Evolutionary conservation across 1,140 invertebrate species (phyloP).

Genomic region (Formica exsecta): DNA sequence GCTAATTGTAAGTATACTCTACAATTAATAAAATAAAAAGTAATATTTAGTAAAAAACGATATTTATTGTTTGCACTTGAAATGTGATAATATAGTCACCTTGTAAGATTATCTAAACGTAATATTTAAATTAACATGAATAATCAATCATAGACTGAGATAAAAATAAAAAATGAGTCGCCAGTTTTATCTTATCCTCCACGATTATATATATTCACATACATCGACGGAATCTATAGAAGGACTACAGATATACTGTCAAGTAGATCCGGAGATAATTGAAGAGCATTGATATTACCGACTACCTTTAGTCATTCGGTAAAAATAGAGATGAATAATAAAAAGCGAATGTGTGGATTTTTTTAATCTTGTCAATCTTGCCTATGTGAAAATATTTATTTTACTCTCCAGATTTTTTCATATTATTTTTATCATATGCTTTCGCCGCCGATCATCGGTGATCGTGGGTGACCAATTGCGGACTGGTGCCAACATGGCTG

Average conservation of each 20-base stretch:
- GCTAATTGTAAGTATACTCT: not conserved
- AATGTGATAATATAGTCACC: not conserved
- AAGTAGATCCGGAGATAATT: not conserved
- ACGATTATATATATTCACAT: not conserved
- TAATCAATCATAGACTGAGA: not conserved
- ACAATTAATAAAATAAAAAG: not conserved
- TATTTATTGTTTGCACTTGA: not conserved
- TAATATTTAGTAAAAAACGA: not conserved
- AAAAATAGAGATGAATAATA: no score
- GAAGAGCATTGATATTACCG: not conserved
- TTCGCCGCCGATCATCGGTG: slow-evolving; percentile 39
- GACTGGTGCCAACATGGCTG: slow-evolving; percentile 78
- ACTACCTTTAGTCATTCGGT: not conserved
- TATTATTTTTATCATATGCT: no score
- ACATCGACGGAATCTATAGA: not conserved
- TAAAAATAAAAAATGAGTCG: not conserved
- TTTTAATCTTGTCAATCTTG: no score
- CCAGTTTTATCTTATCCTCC: not conserved
- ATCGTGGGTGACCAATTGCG: slow-evolving; percentile 43
- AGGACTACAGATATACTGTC: not conserved
- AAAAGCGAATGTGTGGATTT: no score
- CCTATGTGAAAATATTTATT: no score
- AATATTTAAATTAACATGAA: not conserved
- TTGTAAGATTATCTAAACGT: not conserved
- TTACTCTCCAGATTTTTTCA: no score